These are phyloP conservation scores for Hermaeophaga mercurialis DNA, from an alignment of 2,888 invertebrate species.

Conservation along the genomic window DNA sequence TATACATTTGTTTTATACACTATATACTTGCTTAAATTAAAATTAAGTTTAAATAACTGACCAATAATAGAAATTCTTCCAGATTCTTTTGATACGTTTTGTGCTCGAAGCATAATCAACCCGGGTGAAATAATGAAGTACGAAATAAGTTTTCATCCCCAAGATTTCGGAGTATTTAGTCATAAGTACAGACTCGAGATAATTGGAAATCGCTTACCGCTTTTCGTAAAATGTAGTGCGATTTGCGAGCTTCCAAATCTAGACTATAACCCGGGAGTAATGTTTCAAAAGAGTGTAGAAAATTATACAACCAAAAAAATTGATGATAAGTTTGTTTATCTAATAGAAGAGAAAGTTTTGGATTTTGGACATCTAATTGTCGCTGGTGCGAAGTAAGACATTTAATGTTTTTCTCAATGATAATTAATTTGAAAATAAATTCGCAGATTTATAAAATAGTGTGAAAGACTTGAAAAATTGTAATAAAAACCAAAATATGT, in stretches of 20 bases:
- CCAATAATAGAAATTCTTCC: too few relatives aligned
- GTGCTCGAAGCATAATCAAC: not conserved
- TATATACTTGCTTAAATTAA: too few relatives aligned
- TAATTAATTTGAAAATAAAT: too few relatives aligned
- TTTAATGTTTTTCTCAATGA: too few relatives aligned
- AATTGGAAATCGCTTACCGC: conserved; percentile 31
- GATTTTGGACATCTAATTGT: conserved; percentile 51
- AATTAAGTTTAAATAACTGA: too few relatives aligned
- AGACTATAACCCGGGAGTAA: conserved; percentile 44
- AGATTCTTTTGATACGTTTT: not conserved
- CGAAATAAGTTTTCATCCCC: conserved; percentile 46
- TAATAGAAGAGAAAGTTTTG: conserved; percentile 44
- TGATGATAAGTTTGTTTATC: conserved; percentile 43
- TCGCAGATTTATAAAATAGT: too few relatives aligned
- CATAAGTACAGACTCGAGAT: conserved; percentile 48
- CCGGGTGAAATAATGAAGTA: conserved; percentile 42
- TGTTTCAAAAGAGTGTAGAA: conserved; percentile 46
- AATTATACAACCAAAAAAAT: conserved; percentile 38
- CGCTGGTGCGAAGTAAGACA: conserved; percentile 26
- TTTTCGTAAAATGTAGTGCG: conserved; percentile 44
- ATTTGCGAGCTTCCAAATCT: conserved; percentile 51
- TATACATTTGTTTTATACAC: too few relatives aligned
- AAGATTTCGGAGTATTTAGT: conserved; percentile 41
- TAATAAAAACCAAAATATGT: not conserved
- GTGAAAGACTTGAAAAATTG: too few relatives aligned